Conservation (phyloP, 2,888 invertebrate species). For the Dicyrtoma fusca region DNA sequence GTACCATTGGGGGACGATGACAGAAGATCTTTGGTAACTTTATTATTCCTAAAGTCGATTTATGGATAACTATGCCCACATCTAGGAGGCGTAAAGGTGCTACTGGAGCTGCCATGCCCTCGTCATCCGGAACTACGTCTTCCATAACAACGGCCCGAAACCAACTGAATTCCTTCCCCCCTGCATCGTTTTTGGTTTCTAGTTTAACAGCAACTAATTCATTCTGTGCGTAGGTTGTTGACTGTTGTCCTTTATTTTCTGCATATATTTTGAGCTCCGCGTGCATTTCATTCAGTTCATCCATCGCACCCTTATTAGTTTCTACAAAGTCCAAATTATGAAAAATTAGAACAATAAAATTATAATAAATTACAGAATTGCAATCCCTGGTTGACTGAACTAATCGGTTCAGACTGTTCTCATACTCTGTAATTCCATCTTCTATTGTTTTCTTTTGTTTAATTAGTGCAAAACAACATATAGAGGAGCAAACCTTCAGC, state of each 20-base stretch:
- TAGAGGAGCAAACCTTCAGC: neutral
- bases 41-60: neutral
- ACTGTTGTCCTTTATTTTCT: neutral
- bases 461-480: neutral
- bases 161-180: slow-evolving; percentile 2
- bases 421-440: too few relatives aligned
- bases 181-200: neutral
- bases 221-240: neutral
- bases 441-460: neutral
- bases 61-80: neutral
- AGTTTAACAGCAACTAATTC: slow-evolving; percentile 23
- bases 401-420: neutral
- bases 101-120: neutral
- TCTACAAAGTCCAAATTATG: neutral
- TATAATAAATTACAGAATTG: neutral
- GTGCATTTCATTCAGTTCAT: slow-evolving; percentile 7
- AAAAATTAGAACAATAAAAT: neutral
- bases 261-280: neutral
- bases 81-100: slow-evolving; percentile 2
- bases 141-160: slow-evolving; percentile 7
- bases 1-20: slow-evolving; percentile 17
- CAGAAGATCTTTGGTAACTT: slow-evolving; percentile 14
- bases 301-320: neutral
- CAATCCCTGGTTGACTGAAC: too few relatives aligned
- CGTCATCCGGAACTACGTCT: neutral